Evolutionary conservation across 2,113 vertebrate species (phyloP).

Genomic region (Prunella fulvescens): DNA sequence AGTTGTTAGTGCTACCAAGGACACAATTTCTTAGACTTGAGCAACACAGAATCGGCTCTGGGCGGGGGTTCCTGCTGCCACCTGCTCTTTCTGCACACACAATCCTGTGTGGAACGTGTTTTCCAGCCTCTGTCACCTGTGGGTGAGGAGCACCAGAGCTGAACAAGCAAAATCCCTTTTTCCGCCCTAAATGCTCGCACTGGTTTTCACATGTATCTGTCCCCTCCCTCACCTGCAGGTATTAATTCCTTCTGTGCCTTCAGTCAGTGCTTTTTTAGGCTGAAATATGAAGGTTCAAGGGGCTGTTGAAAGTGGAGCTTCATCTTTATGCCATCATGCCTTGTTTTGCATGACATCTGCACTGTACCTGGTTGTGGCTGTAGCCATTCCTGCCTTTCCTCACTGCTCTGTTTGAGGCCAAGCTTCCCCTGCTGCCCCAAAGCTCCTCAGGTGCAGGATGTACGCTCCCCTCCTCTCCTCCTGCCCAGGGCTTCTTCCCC

Average conservation of each 20-base stretch:
- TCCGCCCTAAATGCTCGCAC: accelerated
- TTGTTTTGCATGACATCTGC: neutral
- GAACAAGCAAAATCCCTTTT: neutral
- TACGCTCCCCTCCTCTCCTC: neutral
- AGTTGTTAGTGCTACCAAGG: neutral
- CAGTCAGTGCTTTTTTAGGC: neutral
- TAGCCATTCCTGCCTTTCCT: neutral
- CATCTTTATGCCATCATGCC: neutral
- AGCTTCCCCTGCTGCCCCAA: neutral
- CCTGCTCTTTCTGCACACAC: neutral
- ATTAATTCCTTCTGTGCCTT: neutral
- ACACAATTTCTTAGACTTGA: neutral
- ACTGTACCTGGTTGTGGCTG: neutral
- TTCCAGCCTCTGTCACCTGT: neutral
- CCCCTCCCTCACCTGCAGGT: accelerated
- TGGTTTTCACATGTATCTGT: accelerated
- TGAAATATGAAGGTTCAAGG: neutral
- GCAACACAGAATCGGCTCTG: accelerated
- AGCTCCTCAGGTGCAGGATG: neutral
- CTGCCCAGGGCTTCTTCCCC: neutral
- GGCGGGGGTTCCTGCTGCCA: neutral
- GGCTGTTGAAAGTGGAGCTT: neutral
- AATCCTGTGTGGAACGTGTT: neutral
- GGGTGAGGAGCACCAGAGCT: neutral
- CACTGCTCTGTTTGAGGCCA: neutral